Evolutionary conservation across 1,140 invertebrate genomes (phyloP).

Genomic region (Linepithema humile): DNA sequence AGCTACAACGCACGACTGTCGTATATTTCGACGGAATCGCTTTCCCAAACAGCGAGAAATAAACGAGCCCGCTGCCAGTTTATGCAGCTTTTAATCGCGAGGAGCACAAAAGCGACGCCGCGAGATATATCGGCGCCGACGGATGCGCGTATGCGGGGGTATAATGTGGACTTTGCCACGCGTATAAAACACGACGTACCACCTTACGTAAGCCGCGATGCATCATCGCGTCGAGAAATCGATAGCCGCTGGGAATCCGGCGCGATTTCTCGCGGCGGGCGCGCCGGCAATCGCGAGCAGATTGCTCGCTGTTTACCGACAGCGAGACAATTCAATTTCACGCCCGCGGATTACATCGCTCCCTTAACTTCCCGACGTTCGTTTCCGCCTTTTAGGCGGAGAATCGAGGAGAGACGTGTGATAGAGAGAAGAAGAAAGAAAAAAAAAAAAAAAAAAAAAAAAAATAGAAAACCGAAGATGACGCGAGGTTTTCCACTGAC

Average conservation of each 20-base stretch:
- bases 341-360: background rate
- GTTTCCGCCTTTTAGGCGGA: constrained; percentile 20
- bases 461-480: background rate
- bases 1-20: background rate
- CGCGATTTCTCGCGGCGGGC: background rate
- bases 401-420: background rate
- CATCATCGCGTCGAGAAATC: constrained; percentile 13
- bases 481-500: constrained; percentile 60
- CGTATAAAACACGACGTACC: background rate
- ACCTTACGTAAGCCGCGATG: background rate
- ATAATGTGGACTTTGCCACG: background rate
- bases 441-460: background rate
- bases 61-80: constrained; percentile 38
- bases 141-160: background rate
- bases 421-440: background rate
- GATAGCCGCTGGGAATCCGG: constrained; percentile 16
- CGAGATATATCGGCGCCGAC: constrained; percentile 1
- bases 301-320: constrained; percentile 19
- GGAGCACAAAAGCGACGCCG: constrained; percentile 5
- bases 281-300: background rate
- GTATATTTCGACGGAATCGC: background rate
- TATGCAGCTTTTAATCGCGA: constrained; percentile 43
- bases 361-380: background rate
- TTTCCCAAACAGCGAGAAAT: constrained; percentile 25
- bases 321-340: constrained; percentile 62